These are phyloP conservation scores for Eclectus roratus DNA, from an alignment of 2,113 vertebrate genomes.

Conservation along the genomic window DNA sequence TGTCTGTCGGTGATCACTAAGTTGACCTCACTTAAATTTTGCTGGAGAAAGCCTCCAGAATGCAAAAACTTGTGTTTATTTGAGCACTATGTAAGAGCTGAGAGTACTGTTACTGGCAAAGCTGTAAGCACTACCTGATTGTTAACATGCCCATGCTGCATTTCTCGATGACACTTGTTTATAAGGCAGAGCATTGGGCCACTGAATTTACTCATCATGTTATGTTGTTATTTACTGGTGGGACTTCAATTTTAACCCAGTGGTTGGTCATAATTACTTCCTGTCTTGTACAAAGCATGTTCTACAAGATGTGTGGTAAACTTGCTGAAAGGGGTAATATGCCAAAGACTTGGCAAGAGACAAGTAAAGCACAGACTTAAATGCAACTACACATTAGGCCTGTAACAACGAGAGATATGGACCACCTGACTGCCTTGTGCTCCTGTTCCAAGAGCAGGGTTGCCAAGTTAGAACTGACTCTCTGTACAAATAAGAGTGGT, in stretches of 20 bases:
- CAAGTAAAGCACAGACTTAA: not conserved
- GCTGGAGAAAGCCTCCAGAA: not conserved
- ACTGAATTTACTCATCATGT: not conserved
- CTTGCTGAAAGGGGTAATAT: too few species aligned
- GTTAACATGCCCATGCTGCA: not conserved
- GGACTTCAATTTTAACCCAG: not conserved
- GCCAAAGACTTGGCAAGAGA: not conserved
- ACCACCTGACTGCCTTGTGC: not conserved
- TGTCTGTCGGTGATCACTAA: not conserved
- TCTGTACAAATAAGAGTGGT: not conserved
- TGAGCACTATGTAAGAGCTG: not conserved
- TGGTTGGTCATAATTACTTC: not conserved
- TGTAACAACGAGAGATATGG: rapidly evolving
- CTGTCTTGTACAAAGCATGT: too few species aligned
- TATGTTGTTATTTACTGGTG: not conserved
- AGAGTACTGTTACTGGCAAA: not conserved
- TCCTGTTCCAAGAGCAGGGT: not conserved
- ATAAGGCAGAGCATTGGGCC: not conserved
- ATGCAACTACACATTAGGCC: rapidly evolving
- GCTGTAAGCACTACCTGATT: not conserved
- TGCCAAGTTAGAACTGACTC: not conserved
- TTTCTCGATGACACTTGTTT: not conserved
- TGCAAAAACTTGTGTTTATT: not conserved
- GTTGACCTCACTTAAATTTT: not conserved
- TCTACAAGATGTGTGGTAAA: not conserved